Conservation (phyloP, 1,140 invertebrate species). For the Bathynomus jamesi region DNA sequence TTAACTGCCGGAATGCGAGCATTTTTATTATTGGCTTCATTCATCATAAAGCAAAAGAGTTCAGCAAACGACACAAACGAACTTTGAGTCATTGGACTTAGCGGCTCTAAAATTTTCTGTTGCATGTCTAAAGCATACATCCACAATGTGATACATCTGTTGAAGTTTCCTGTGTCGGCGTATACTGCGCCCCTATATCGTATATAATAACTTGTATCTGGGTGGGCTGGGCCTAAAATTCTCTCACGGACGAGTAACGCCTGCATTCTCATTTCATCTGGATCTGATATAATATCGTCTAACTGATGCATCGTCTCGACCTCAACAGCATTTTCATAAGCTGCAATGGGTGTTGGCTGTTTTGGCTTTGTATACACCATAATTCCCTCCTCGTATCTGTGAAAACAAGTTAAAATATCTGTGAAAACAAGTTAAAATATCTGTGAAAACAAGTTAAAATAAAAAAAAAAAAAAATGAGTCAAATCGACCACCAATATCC, state of each 20-base stretch:
- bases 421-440: conserved; percentile 14
- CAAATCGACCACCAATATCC: no score
- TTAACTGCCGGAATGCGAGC: conserved; percentile 56
- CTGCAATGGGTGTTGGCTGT: conserved; percentile 60
- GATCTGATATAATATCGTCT: conserved; percentile 79
- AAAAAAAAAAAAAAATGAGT: no score
- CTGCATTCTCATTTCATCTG: conserved; percentile 94
- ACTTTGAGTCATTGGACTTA: conserved; percentile 89
- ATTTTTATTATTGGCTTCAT: conserved; percentile 44
- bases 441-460: no score
- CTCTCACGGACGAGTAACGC: conserved; percentile 85
- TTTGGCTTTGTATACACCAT: conserved; percentile 58
- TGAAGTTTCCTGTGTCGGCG: conserved; percentile 87
- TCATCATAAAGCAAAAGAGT: conserved; percentile 89
- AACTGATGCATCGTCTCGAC: conserved; percentile 66
- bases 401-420: conserved; percentile 13
- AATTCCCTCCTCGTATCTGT: conserved; percentile 50
- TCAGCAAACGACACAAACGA: conserved; percentile 88
- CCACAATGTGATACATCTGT: conserved; percentile 85
- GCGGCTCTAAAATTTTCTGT: conserved; percentile 80
- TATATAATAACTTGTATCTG: conserved; percentile 93
- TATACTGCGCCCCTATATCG: conserved; percentile 87
- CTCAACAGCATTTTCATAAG: conserved; percentile 80
- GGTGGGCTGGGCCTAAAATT: conserved; percentile 85
- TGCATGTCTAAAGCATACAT: conserved; percentile 96